Percentiles rank a stretch among this genome's conserved stretches.
Conservation (phyloP, 2,113 vertebrate genomes). For the Illadopsis cleaveri region DNA sequence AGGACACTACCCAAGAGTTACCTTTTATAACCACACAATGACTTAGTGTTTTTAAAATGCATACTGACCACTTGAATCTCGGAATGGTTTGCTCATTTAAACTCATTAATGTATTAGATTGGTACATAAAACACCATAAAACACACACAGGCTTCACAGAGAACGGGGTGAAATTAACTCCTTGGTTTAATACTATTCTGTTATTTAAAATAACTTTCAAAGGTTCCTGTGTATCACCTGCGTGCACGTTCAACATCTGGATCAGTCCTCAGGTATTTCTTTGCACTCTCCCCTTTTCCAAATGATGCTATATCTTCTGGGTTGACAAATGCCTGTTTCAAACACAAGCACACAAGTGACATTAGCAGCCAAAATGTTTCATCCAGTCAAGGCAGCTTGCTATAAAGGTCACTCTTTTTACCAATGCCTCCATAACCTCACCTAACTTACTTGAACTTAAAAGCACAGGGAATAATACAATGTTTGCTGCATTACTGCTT, state of each 20-base stretch:
- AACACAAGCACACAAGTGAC: not conserved
- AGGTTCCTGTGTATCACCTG: constrained; percentile 68
- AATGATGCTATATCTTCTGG: constrained; percentile 71
- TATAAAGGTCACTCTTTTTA: not conserved
- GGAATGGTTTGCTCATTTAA: not conserved
- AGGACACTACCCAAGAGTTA: not conserved
- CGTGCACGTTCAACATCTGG: constrained; percentile 80
- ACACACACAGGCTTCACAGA: not conserved
- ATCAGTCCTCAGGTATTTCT: constrained; percentile 79
- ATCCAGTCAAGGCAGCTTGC: not conserved
- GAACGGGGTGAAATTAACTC: not conserved
- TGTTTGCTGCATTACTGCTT: not conserved
- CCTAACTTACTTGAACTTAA: not conserved
- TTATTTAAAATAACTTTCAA: not conserved
- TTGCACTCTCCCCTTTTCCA: constrained; percentile 66
- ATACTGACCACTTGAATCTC: not conserved
- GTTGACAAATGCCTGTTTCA: constrained; percentile 80
- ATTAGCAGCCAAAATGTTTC: not conserved
- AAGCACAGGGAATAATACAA: not conserved
- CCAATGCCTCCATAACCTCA: not conserved
- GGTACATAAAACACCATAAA: not conserved
- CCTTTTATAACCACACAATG: not conserved
- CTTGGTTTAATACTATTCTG: not conserved
- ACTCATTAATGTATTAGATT: not conserved
- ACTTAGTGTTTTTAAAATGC: not conserved